phyloP scores from a whole-genome alignment of 2,888 invertebrate species.

The Drepana falcataria region DNA sequence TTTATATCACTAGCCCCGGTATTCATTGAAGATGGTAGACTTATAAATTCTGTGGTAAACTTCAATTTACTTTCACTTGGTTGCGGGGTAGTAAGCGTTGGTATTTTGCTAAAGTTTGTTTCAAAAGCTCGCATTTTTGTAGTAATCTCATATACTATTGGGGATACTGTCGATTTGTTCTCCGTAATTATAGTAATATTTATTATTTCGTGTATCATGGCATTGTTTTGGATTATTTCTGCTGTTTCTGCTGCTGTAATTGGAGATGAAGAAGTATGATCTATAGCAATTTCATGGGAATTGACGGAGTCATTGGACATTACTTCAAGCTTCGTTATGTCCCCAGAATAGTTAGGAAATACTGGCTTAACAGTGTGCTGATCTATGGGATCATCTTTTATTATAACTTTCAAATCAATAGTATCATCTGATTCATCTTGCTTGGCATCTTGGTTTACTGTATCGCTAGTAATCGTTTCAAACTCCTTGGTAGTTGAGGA shows the following conservation, averaged over 20 bases:
- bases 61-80: slow-evolving; percentile 5
- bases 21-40: not conserved
- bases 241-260: slow-evolving; percentile 9
- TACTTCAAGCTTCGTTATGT: slow-evolving; percentile 33
- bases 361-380: slow-evolving; percentile 19
- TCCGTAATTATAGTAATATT: slow-evolving; percentile 46
- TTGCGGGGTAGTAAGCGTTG: slow-evolving; percentile 8
- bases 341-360: slow-evolving; percentile 27
- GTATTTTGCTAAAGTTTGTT: slow-evolving; percentile 13
- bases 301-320: slow-evolving; percentile 16
- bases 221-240: slow-evolving; percentile 13
- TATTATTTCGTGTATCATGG: slow-evolving; percentile 36
- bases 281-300: slow-evolving; percentile 7
- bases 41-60: not conserved
- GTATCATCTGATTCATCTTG: slow-evolving; percentile 32
- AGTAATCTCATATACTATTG: slow-evolving; percentile 44
- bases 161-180: slow-evolving; percentile 25
- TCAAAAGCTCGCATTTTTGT: slow-evolving; percentile 45
- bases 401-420: slow-evolving; percentile 55
- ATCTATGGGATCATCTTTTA: slow-evolving; percentile 41
- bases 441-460: slow-evolving; percentile 15
- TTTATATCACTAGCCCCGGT: not conserved
- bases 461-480: slow-evolving; percentile 18
- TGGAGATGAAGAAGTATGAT: slow-evolving; percentile 10
- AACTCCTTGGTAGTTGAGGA: slow-evolving; percentile 13